phyloP scores from a whole-genome alignment of 2,113 vertebrate species.

The Phylloscopus whistleri region DNA sequence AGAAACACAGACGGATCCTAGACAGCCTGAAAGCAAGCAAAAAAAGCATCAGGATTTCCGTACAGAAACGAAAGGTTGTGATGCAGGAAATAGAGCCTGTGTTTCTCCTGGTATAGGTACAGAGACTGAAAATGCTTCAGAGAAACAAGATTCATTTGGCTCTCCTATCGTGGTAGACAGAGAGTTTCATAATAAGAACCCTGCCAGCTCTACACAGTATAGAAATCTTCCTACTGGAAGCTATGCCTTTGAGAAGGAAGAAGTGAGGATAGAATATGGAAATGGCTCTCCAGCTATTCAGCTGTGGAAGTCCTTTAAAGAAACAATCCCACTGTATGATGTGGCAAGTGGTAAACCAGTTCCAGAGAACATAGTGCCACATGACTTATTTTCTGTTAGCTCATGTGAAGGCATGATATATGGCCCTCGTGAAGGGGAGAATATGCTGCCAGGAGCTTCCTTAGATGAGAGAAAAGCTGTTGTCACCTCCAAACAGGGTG shows the following conservation, averaged over 20 bases:
- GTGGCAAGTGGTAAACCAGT: slow-evolving; percentile 42
- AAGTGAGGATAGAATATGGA: slow-evolving; percentile 57
- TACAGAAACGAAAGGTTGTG: slow-evolving; percentile 30
- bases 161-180: slow-evolving; percentile 50
- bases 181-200: slow-evolving; percentile 47
- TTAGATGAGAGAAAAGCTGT: slow-evolving; percentile 43
- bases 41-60: slow-evolving; percentile 31
- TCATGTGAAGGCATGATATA: slow-evolving; percentile 53
- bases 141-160: slow-evolving; percentile 32
- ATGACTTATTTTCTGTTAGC: slow-evolving; percentile 42
- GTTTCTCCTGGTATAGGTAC: slow-evolving; percentile 47
- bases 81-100: slow-evolving; percentile 1
- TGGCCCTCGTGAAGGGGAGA: slow-evolving; percentile 2
- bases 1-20: slow-evolving; percentile 66
- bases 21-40: slow-evolving; percentile 49
- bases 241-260: slow-evolving; percentile 66
- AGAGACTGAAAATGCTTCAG: slow-evolving; percentile 39
- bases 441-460: slow-evolving; percentile 8
- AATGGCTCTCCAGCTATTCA: slow-evolving; percentile 60
- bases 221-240: slow-evolving; percentile 51
- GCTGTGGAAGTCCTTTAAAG: slow-evolving; percentile 68
- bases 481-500: not conserved
- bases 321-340: slow-evolving; percentile 60
- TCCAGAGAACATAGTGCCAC: slow-evolving; percentile 29
- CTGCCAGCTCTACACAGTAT: slow-evolving; percentile 18